phyloP scores from a whole-genome alignment of 2,888 invertebrate species.

The Penaeus monodon region DNA sequence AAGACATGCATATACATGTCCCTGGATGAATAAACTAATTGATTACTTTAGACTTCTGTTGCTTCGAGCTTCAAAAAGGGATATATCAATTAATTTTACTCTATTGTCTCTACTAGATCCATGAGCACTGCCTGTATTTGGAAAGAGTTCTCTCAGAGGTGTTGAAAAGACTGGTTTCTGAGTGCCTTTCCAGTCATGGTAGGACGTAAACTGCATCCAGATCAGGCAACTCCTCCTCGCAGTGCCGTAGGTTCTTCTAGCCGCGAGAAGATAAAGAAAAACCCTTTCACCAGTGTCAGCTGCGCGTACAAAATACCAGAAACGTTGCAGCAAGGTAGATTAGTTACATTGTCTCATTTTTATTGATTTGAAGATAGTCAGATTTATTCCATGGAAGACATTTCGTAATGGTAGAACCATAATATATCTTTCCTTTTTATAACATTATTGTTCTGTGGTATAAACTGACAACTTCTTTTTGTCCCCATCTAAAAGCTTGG shows the following conservation, averaged over 20 bases:
- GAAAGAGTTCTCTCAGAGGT: constrained; percentile 57
- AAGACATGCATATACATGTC: too few relatives aligned
- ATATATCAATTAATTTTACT: neutral
- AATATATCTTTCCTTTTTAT: too few relatives aligned
- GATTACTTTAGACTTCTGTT: too few relatives aligned
- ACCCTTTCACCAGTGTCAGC: constrained; percentile 41
- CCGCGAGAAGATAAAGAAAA: constrained; percentile 49
- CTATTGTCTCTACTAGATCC: constrained; percentile 26
- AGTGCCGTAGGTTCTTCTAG: constrained; percentile 9
- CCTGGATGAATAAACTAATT: too few relatives aligned
- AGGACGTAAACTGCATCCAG: constrained; percentile 34
- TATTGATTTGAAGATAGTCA: too few relatives aligned
- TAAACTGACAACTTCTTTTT: neutral
- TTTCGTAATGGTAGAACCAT: too few relatives aligned
- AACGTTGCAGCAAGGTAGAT: constrained; percentile 35
- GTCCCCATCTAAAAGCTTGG: constrained; percentile 31
- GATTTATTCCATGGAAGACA: too few relatives aligned
- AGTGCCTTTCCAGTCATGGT: constrained; percentile 51
- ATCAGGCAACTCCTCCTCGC: constrained; percentile 15
- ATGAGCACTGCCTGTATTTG: constrained; percentile 52
- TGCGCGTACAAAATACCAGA: constrained; percentile 45
- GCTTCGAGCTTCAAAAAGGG: too few relatives aligned
- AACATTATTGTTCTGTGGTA: too few relatives aligned
- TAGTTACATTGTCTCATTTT: neutral
- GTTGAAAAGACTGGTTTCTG: constrained; percentile 34